A percentile compares a stretch with the other conserved stretches of the same genome.
Evolutionary conservation across 2,113 vertebrate species (phyloP).

Genomic region (Syngnathoides biaculeatus): DNA sequence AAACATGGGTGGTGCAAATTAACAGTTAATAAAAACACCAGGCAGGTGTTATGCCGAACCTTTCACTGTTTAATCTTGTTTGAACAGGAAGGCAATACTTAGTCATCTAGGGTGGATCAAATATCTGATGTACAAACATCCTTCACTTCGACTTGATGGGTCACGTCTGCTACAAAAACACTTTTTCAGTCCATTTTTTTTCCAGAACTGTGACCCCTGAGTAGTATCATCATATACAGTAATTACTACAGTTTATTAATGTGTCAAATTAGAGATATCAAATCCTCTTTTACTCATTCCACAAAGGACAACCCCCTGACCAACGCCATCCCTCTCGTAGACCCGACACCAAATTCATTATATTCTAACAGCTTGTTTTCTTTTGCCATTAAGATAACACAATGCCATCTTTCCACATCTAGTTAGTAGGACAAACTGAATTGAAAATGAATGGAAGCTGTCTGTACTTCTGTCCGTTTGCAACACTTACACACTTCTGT

Average conservation of each 20-base stretch:
- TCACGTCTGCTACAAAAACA: slow-evolving; percentile 15
- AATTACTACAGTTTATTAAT: background rate
- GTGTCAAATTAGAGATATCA: background rate
- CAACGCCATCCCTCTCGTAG: too few species aligned
- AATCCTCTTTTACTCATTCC: background rate
- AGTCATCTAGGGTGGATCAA: slow-evolving; percentile 81
- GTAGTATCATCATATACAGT: too few species aligned
- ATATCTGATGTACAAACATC: slow-evolving; percentile 71
- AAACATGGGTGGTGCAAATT: background rate
- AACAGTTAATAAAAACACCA: background rate
- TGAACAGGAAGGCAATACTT: slow-evolving; percentile 80
- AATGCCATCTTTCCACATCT: too few species aligned
- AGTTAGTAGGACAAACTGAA: too few species aligned
- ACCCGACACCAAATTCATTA: background rate
- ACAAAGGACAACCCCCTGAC: too few species aligned
- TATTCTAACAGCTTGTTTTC: background rate
- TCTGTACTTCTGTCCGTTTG: too few species aligned
- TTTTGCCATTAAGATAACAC: background rate
- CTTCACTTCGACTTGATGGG: slow-evolving; percentile 57
- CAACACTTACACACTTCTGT: too few species aligned
- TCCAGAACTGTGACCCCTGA: background rate
- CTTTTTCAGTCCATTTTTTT: background rate
- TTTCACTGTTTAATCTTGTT: background rate
- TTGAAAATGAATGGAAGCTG: too few species aligned
- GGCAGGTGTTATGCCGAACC: slow-evolving; percentile 4